Evolutionary conservation across 2,113 vertebrate genomes (phyloP).

Genomic region (Thymallus thymallus): DNA sequence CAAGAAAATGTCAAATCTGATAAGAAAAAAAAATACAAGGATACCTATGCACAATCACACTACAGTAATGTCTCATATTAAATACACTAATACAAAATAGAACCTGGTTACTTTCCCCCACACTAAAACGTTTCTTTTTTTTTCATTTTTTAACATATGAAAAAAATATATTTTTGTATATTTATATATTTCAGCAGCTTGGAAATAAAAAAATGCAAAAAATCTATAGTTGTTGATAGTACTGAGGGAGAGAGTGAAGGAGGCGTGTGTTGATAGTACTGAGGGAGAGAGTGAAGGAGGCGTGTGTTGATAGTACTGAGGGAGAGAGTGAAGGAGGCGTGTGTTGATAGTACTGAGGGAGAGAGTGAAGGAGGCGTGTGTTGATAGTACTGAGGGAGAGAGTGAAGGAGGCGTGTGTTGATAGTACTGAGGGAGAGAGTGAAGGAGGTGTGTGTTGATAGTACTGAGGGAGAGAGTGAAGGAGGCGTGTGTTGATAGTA

Average conservation of each 20-base stretch:
- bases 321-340: constrained; percentile 42
- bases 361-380: too few relatives aligned
- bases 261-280: too few relatives aligned
- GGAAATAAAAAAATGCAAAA: constrained; percentile 80
- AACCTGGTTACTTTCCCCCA: constrained; percentile 81
- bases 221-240: constrained; percentile 68
- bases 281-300: too few relatives aligned
- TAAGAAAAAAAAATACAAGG: too few relatives aligned
- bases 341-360: constrained; percentile 25
- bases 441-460: too few relatives aligned
- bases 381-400: too few relatives aligned
- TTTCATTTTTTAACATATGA: constrained; percentile 81
- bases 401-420: too few relatives aligned
- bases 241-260: constrained; percentile 62
- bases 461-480: too few relatives aligned
- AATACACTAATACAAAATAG: constrained; percentile 87
- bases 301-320: too few relatives aligned
- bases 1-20: constrained; percentile 42
- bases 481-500: too few relatives aligned
- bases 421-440: too few relatives aligned
- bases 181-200: constrained; percentile 85
- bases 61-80: constrained; percentile 96
- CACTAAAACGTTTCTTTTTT: constrained; percentile 74
- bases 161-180: constrained; percentile 75
- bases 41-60: constrained; percentile 81